Percentiles rank a stretch among this genome's conserved stretches.
Evolutionary conservation across 2,113 vertebrate species (phyloP).

Genomic region (Xenopus laevis): DNA sequence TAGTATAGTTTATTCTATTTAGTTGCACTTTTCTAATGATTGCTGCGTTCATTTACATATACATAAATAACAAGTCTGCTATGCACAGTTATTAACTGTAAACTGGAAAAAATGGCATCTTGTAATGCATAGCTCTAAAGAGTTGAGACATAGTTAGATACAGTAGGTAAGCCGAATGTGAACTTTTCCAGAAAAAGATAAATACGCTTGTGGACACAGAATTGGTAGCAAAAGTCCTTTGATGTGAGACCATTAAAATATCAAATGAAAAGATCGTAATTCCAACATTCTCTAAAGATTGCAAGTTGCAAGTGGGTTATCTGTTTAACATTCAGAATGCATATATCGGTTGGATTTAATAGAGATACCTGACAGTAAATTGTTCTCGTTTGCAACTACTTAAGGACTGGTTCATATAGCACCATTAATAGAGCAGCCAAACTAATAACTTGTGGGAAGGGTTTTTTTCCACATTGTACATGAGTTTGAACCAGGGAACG

Average conservation of each 20-base stretch:
- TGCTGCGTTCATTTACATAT: conserved; percentile 34
- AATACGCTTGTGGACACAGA: conserved; percentile 66
- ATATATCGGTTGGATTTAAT: conserved; percentile 25
- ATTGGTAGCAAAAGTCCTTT: conserved; percentile 62
- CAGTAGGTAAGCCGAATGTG: conserved; percentile 73
- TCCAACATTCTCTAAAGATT: conserved; percentile 54
- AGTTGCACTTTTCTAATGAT: conserved; percentile 48
- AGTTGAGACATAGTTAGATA: conserved; percentile 69
- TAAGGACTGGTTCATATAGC: neutral
- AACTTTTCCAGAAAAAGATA: conserved; percentile 74
- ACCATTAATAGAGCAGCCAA: neutral
- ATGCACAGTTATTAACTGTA: conserved; percentile 75
- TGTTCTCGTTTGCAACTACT: neutral
- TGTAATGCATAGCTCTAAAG: conserved; percentile 76
- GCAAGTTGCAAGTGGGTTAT: conserved; percentile 46
- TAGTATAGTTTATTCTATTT: no score
- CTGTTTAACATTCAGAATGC: conserved; percentile 27
- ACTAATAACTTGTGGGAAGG: neutral
- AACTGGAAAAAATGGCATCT: conserved; percentile 72
- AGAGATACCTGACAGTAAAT: conserved; percentile 29
- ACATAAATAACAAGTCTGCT: conserved; percentile 55
- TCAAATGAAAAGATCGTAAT: conserved; percentile 59
- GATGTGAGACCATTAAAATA: conserved; percentile 60
- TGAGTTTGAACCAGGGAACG: neutral
- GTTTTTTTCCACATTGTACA: neutral